Evolutionary conservation across 2,797 vertebrate genomes (phyloP), one percentile per base, ranked within the genome.

Genomic region (Cyprinodon diabolis): DNA sequence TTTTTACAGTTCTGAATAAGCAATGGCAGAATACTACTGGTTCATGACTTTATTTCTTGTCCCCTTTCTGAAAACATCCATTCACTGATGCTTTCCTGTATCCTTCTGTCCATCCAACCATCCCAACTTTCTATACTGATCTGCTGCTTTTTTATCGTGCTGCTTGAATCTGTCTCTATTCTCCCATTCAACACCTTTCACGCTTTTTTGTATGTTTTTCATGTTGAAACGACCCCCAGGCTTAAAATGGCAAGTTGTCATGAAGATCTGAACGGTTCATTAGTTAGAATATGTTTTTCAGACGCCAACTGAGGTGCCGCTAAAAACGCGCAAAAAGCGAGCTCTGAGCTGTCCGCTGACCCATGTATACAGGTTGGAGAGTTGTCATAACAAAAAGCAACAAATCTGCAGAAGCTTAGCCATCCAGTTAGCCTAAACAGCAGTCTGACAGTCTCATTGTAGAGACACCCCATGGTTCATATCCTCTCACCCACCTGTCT

Each of bases 391-490:
- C 83, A 89, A 51, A 67, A 4, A 72, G 52, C 2, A 69, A 83
- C 80, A 79, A 78, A 85, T 77, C 68, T 49, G 6, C 51, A 8
- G 68, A 76, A 25, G 72, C 69, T 80, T 80, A 87, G 79, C 76
- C 77, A 19, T 3, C 48, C 68, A 69, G 84, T 84, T 80, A 76
- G 72, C 80, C 79, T 77, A 78, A 86, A 76, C 79, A 84, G 48
- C 77, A 65, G 67, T 55, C 78, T 87, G 87, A 86, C 90, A 87
- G 81, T 75, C 72, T 75, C 72, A 2, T 30, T 81, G 80, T 67
- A 51, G 78, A 75, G 76, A 77, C 80, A 82, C 78, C 72, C 86
- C 82, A 13, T 75, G 80, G 87, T 88, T 90, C 86, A 87, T 68
- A 43, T 54, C 81, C 23, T 57, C 4, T 57, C 83, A 72, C 67